Conservation (phyloP, 2,888 invertebrate genomes). For the Theretra japonica region DNA sequence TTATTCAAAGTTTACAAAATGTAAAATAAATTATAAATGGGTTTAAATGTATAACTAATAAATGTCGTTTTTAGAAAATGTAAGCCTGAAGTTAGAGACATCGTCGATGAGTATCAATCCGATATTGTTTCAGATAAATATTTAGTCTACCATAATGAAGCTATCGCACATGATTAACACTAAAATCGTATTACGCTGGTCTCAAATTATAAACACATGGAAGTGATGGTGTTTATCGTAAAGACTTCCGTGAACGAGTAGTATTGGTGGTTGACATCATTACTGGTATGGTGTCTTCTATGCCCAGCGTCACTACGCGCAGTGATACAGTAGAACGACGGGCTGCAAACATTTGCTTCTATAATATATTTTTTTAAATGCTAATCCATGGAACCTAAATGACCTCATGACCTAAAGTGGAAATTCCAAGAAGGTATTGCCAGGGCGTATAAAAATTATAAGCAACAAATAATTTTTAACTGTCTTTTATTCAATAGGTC, state of each 20-base stretch:
- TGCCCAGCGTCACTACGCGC: conserved; percentile 70
- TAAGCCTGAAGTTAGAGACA: background rate
- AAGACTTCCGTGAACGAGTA: conserved; percentile 46
- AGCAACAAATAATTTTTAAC: too few species aligned
- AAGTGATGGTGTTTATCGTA: conserved; percentile 1
- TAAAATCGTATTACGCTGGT: too few species aligned
- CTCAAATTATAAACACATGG: background rate
- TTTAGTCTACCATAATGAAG: too few species aligned
- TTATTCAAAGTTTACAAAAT: background rate
- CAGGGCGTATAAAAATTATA: too few species aligned
- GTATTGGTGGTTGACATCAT: conserved; percentile 33
- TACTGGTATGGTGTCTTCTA: conserved; percentile 52
- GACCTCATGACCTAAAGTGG: too few species aligned
- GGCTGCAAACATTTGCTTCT: conserved; percentile 48
- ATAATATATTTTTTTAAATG: background rate
- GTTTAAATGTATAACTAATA: background rate
- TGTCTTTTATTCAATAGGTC: too few species aligned
- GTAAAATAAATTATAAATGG: background rate
- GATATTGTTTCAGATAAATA: too few species aligned
- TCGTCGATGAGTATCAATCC: too few species aligned
- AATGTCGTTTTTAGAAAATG: background rate
- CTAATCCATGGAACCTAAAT: too few species aligned
- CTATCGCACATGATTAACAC: too few species aligned
- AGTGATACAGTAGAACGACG: conserved; percentile 73
- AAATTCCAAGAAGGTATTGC: too few species aligned